Base-by-base conservation (phyloP, 2,113 vertebrate genomes). In the Brienomyrus longianalis region DNA sequence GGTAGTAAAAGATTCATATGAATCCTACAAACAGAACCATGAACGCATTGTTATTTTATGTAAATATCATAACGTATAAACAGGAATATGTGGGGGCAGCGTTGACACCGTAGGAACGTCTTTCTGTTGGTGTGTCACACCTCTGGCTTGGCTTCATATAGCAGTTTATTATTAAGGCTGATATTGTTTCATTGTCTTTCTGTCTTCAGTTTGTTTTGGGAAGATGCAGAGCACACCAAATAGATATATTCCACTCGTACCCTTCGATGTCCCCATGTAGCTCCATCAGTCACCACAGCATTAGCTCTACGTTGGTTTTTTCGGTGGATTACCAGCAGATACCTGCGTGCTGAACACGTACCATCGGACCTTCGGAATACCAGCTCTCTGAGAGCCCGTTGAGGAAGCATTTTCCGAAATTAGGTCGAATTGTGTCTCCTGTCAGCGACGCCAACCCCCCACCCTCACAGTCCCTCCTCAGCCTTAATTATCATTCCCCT, bases 371-470 rank as follows among this genome's bases (percentile, higher is more conserved):
- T 43, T 2, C 13, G 7, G 5, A 35, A 77, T 17, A 35, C 70
- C 7, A 39, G 35, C n/a, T 31, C 3, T 31, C n/a, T 11, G 10
- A 70, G 62, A 11, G 62, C 62, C 62, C n/a, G 70, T 13, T 39
- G 70, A 77, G 13, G 35, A 77, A 35, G 70, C 70, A 39, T 77
- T 39, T 77, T 85, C 90, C 90, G 94, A 91, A 96, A 95, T 94
- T 95, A 95, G 95, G 96, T 96, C 95, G 96, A 77, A 77, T 93
- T 92, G 92, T 93, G 93, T 91, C 90, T 92, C 87, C 92, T 94
- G 85, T 90, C 90, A 90, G 90, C 90, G 74, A 87, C 27, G n/a
- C 23, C 51, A 88, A 90, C 89, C 89, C 91, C 56, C 15, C 50
- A 27, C 45, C 2, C 13, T 92, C 89, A 31, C 10, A 31, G 62